phyloP scores from a whole-genome alignment of 2,888 invertebrate species.

The Watsonalla binaria region DNA sequence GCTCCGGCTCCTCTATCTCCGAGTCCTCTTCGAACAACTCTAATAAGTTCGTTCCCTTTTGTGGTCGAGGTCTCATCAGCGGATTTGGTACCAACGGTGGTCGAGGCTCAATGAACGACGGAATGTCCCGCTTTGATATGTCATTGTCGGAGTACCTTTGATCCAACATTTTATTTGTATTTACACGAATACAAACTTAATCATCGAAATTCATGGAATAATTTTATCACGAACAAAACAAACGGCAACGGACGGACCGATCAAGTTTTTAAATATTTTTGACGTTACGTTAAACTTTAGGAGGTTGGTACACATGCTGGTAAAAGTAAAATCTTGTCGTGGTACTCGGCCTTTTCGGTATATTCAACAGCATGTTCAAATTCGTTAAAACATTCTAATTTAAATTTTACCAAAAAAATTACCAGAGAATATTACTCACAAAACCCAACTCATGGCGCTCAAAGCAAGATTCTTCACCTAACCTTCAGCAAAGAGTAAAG shows the following conservation, averaged over 20 bases:
- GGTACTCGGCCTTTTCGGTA: too few relatives aligned
- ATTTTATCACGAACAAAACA: constrained; percentile 17
- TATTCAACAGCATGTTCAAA: too few relatives aligned
- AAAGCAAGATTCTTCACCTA: too few relatives aligned
- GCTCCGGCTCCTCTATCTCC: constrained; percentile 54
- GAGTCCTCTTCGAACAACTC: constrained; percentile 62
- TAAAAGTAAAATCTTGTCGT: too few relatives aligned
- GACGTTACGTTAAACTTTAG: constrained; percentile 4
- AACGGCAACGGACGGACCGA: constrained; percentile 35
- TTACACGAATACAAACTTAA: neutral
- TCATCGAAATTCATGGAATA: constrained; percentile 5
- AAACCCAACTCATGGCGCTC: too few relatives aligned
- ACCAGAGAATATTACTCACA: too few relatives aligned
- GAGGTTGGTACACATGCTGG: constrained; percentile 6
- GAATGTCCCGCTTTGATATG: constrained; percentile 49
- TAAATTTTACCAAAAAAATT: too few relatives aligned
- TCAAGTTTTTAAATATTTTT: constrained; percentile 22
- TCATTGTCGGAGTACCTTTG: constrained; percentile 52
- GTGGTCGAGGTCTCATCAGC: constrained; percentile 65
- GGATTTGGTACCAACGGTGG: constrained; percentile 68
- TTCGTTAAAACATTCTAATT: too few relatives aligned
- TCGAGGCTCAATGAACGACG: constrained; percentile 70
- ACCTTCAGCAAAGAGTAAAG: too few relatives aligned
- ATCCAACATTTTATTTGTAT: constrained; percentile 30
- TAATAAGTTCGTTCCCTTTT: constrained; percentile 61